Evolutionary conservation across 1,140 invertebrate species (phyloP).

Genomic region (Phenacoccus solenopsis): DNA sequence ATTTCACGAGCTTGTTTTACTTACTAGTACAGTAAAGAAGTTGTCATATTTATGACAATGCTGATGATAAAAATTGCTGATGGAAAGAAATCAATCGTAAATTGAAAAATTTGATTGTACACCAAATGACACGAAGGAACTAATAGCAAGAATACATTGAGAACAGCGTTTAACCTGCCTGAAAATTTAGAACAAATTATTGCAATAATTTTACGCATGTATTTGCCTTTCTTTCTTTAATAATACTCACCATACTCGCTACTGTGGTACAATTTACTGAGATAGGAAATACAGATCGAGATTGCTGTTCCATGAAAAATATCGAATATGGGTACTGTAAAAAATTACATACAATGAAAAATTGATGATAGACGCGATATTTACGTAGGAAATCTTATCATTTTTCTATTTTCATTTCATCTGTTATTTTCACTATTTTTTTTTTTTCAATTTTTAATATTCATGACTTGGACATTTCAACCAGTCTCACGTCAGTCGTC

Average conservation of each 20-base stretch:
- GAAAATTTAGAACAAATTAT: not conserved
- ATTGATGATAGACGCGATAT: not conserved
- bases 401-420: too few relatives aligned
- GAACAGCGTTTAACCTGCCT: not conserved
- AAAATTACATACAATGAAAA: not conserved
- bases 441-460: too few relatives aligned
- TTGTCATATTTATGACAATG: not conserved
- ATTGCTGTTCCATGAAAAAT: not conserved
- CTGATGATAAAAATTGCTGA: not conserved
- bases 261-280: slow-evolving; percentile 1
- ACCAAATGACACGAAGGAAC: not conserved
- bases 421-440: too few relatives aligned
- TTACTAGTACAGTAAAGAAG: not conserved
- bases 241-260: not conserved
- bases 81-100: not conserved
- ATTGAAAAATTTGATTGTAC: not conserved
- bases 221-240: not conserved
- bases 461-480: too few relatives aligned
- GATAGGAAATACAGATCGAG: not conserved
- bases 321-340: not conserved
- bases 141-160: not conserved
- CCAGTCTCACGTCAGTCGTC: too few relatives aligned
- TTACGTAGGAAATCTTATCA: too few relatives aligned
- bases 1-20: not conserved
- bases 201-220: too few relatives aligned